phyloP scores from a whole-genome alignment of 2,797 vertebrate genomes.

The Synanceia verrucosa region DNA sequence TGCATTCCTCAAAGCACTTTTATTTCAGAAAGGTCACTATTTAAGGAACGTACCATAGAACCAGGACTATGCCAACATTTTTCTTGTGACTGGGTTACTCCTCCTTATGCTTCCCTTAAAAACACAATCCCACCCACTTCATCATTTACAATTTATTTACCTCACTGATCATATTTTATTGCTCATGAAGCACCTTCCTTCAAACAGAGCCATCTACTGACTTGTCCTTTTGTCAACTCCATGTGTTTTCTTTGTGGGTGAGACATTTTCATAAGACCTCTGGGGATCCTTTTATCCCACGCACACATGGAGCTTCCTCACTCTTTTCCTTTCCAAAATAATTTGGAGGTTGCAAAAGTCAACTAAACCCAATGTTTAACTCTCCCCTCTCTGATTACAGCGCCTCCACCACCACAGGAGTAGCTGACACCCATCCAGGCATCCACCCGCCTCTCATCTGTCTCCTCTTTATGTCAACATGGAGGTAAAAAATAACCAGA shows the following conservation, averaged over 20 bases:
- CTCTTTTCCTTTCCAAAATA: constrained; percentile 52
- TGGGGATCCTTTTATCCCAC: constrained; percentile 27
- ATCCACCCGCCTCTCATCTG: not conserved
- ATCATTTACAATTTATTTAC: constrained; percentile 13
- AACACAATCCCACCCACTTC: constrained; percentile 2
- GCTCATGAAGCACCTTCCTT: not conserved
- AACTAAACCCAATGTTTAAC: constrained; percentile 43
- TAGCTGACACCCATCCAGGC: constrained; percentile 48
- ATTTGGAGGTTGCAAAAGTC: constrained; percentile 38
- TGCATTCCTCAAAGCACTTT: not conserved
- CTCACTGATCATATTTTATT: constrained; percentile 32
- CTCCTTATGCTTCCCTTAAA: not conserved
- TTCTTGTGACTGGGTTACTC: not conserved
- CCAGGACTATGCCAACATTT: not conserved
- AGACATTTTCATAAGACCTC: constrained; percentile 39
- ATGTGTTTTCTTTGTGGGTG: constrained; percentile 45
- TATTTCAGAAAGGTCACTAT: not conserved
- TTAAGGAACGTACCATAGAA: not conserved
- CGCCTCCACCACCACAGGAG: constrained; percentile 41
- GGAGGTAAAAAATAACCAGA: not conserved
- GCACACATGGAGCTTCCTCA: constrained; percentile 16
- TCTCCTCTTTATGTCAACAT: not conserved
- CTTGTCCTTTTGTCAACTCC: constrained; percentile 1
- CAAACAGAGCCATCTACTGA: not conserved
- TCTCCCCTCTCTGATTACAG: constrained; percentile 57